These are phyloP conservation scores for Zaprionus inermis DNA, from an alignment of 1,140 invertebrate species.

Conservation along the genomic window DNA sequence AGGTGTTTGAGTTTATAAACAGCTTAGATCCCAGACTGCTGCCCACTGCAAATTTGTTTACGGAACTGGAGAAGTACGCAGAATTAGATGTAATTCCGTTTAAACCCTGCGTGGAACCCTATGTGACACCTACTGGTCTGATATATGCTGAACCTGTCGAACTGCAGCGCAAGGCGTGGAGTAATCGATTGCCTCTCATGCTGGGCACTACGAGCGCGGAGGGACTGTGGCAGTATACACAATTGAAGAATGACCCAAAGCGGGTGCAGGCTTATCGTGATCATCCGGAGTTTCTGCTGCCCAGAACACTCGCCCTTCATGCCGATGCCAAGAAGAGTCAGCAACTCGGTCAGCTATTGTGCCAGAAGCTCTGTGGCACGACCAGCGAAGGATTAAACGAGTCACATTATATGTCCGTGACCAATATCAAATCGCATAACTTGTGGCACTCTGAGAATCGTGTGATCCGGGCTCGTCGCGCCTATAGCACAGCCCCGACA, in stretches of 20 bases:
- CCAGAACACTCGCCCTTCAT: constrained; percentile 28
- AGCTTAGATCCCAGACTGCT: constrained; percentile 44
- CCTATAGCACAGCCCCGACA: constrained; percentile 68
- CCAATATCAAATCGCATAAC: constrained; percentile 43
- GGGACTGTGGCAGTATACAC: background rate
- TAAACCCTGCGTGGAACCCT: constrained; percentile 53
- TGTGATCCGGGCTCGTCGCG: constrained; percentile 62
- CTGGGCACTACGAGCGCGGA: constrained; percentile 58
- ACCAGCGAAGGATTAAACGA: constrained; percentile 17
- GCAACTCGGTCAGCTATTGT: constrained; percentile 44
- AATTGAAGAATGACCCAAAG: constrained; percentile 21
- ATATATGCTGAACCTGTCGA: constrained; percentile 46
- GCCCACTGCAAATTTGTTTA: constrained; percentile 32
- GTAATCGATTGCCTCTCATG: constrained; percentile 65
- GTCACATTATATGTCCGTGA: background rate
- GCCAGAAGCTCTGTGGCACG: constrained; percentile 32
- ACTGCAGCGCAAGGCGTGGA: constrained; percentile 59
- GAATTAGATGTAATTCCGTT: background rate
- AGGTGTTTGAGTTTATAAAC: constrained; percentile 46
- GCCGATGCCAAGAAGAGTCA: constrained; percentile 32
- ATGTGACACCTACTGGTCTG: constrained; percentile 38
- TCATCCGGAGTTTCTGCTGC: constrained; percentile 47
- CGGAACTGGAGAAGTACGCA: constrained; percentile 30
- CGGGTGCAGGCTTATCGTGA: constrained; percentile 2
- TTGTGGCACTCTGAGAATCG: constrained; percentile 73